Percentiles rank a stretch among this genome's conserved stretches.
Evolutionary conservation across 2,888 invertebrate species (phyloP).

Genomic region (Chrysolina oricalcia): DNA sequence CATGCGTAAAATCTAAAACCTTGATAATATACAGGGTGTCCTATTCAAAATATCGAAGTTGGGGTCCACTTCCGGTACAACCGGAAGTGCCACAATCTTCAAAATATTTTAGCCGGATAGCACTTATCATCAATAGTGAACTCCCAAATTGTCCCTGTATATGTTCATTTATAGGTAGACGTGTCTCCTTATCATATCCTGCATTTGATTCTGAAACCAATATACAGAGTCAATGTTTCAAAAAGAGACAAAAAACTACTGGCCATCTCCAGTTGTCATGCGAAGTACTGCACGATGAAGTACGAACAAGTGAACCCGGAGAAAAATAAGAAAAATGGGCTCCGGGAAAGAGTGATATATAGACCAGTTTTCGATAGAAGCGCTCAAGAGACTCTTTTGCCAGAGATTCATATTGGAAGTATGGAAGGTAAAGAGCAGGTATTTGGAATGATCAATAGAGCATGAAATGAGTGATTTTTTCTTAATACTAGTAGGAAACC

Average conservation of each 20-base stretch:
- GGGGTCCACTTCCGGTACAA: no score
- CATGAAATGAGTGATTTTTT: no score
- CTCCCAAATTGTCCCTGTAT: no score
- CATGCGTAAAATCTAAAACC: no score
- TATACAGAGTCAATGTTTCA: slow-evolving; percentile 75
- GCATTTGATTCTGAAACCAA: slow-evolving; percentile 78
- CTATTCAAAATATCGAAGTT: no score
- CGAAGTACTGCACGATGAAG: slow-evolving; percentile 47
- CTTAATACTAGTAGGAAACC: no score
- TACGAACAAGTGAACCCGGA: slow-evolving; percentile 49
- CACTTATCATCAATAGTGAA: no score
- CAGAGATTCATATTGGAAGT: slow-evolving; percentile 53
- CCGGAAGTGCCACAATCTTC: no score
- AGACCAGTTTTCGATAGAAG: slow-evolving; percentile 48
- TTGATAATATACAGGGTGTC: no score
- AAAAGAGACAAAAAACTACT: slow-evolving; percentile 67
- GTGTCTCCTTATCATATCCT: slow-evolving; percentile 77
- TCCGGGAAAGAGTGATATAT: slow-evolving; percentile 55
- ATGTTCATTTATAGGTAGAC: slow-evolving; percentile 67
- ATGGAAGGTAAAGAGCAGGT: slow-evolving; percentile 50
- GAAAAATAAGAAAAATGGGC: slow-evolving; percentile 41
- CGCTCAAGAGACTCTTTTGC: slow-evolving; percentile 27
- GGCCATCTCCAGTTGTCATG: slow-evolving; percentile 50
- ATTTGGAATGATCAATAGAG: no score
- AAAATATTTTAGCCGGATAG: no score